Evolutionary conservation across 2,797 vertebrate genomes (phyloP).

Genomic region (Pseudomugil gertrudae): DNA sequence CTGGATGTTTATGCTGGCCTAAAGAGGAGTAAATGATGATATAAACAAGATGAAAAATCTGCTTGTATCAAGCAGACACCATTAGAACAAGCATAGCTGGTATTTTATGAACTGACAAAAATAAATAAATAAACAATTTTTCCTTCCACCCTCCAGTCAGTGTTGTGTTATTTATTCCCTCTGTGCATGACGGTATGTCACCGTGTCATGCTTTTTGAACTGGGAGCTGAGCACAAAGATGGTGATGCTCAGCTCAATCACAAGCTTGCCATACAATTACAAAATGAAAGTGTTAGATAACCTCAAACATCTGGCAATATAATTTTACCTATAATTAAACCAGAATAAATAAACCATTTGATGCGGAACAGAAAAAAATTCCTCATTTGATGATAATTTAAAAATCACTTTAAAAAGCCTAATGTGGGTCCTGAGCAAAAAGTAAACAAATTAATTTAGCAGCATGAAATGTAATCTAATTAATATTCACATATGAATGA

Average conservation of each 20-base stretch:
- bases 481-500: too few relatives aligned
- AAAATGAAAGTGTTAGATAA: constrained; percentile 13
- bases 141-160: constrained; percentile 30
- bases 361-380: neutral
- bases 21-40: neutral
- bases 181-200: constrained; percentile 24
- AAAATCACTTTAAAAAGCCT: neutral
- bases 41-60: constrained; percentile 4
- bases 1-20: neutral
- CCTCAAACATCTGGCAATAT: constrained; percentile 10
- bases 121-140: constrained; percentile 51
- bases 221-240: constrained; percentile 29
- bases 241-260: constrained; percentile 23
- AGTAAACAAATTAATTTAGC: too few relatives aligned
- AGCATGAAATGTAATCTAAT: too few relatives aligned
- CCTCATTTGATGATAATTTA: neutral
- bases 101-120: too few relatives aligned
- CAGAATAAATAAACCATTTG: neutral
- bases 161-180: constrained; percentile 33
- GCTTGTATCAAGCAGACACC: constrained; percentile 5
- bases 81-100: constrained; percentile 11
- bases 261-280: neutral
- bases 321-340: constrained; percentile 18
- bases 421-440: too few relatives aligned
- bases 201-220: constrained; percentile 24